phyloP scores from a whole-genome alignment of 2,797 vertebrate species.

The Aulostomus chinensis region DNA sequence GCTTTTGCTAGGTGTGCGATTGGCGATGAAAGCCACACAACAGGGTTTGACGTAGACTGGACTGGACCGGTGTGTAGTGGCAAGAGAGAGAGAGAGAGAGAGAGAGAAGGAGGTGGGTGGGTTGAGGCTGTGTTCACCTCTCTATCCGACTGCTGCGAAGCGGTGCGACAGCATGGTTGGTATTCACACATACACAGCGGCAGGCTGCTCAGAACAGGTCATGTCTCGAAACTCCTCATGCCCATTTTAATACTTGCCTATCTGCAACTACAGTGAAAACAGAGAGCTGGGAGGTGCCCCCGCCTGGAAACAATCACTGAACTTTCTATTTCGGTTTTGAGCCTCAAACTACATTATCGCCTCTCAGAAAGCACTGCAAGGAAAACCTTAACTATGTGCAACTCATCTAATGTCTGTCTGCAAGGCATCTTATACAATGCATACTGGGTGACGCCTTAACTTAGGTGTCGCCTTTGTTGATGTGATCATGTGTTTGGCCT shows the following conservation, averaged over 20 bases:
- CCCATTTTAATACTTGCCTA: background rate
- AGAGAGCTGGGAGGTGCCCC: background rate
- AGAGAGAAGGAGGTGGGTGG: too few species aligned
- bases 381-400: too few species aligned
- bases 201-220: conserved; percentile 30
- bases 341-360: background rate
- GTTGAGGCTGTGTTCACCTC: conserved; percentile 29
- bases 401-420: too few species aligned
- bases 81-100: conserved; percentile 15
- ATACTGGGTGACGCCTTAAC: background rate
- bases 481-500: conserved; percentile 19
- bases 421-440: too few species aligned
- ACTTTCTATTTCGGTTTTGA: background rate
- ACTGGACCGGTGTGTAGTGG: conserved; percentile 25
- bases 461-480: conserved; percentile 37
- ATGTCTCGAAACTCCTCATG: conserved; percentile 4
- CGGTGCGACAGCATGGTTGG: conserved; percentile 33
- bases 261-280: conserved; percentile 14
- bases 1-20: conserved; percentile 8
- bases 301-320: background rate
- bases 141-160: conserved; percentile 19
- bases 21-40: conserved; percentile 7
- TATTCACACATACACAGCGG: conserved; percentile 22
- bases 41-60: conserved; percentile 44
- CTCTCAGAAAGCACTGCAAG: background rate